Evolutionary conservation across 2,113 vertebrate genomes (phyloP), one percentile per base, ranked within the genome.

Genomic region (Tychaedon coryphoeus): DNA sequence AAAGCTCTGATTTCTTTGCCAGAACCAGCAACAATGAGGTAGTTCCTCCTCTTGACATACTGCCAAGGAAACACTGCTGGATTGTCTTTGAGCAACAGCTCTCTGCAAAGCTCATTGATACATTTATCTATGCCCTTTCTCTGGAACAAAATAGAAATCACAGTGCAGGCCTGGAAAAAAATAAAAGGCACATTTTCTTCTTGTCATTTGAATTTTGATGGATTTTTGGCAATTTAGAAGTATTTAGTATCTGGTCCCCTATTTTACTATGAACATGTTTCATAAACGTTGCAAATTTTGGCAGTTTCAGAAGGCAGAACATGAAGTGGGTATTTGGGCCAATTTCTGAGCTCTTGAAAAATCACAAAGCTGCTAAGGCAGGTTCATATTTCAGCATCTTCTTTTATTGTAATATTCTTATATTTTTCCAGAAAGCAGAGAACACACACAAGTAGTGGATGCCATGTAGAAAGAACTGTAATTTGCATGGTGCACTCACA

Each of bases 401-500:
- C 12, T 56, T 77, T 65, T 51, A 38, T 9, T 81, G 13, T 9
- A 28, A 88, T 34, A 60, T 12, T 64, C 38, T 86, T 6, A 18
- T 57, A 7, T 67, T 83, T 81, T 75, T 47, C 53, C 67, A 60
- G 72, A 34, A 71, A 83, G 38, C 9, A 89, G 58, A 42, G 70
- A 67, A 47, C 25, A 48, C 36, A 26, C 17, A 5, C 2, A n/a
- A 28, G 19, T 6, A 29, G 12, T 54, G 7, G 8, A 69, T 40
- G 14, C 16, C 97, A 80, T 40, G 97, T 96, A 78, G 98, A 97
- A 80, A 96, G 97, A 51, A 97, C 97, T 75, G 88, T 98, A 98
- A 87, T 98, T 98, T 80, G 96, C 18, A 97, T 98, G 72, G 97
- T 93, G 14, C 98, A 85, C 88, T 98, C 93, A 96, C 98, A 45